These are phyloP conservation scores for Coreoperca whiteheadi DNA, from an alignment of 2,113 vertebrate genomes.

Conservation along the genomic window DNA sequence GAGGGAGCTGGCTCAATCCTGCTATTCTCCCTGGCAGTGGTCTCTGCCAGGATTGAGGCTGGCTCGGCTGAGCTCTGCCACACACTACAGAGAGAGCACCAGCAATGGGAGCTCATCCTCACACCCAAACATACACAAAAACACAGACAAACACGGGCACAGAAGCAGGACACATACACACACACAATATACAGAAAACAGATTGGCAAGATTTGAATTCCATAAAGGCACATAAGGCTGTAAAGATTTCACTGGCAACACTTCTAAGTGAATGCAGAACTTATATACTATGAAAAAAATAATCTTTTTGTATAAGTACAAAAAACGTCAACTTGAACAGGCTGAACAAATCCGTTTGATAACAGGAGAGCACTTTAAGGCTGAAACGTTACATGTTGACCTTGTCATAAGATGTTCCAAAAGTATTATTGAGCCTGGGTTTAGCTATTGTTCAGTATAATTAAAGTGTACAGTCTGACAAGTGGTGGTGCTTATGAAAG, in stretches of 20 bases:
- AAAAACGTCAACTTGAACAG: not conserved
- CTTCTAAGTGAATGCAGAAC: not conserved
- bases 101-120: constrained; percentile 40
- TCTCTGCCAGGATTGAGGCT: constrained; percentile 67
- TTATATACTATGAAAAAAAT: not conserved
- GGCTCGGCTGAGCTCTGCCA: constrained; percentile 62
- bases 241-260: not conserved
- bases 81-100: constrained; percentile 64
- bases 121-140: constrained; percentile 42
- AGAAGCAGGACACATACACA: constrained; percentile 23
- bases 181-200: constrained; percentile 16
- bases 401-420: constrained; percentile 44
- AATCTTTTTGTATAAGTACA: not conserved
- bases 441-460: constrained; percentile 42
- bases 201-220: constrained; percentile 25
- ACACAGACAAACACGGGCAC: constrained; percentile 52
- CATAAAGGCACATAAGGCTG: not conserved
- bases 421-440: constrained; percentile 46
- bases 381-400: constrained; percentile 23
- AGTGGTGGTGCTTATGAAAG: not conserved
- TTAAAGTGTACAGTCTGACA: constrained; percentile 45
- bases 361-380: constrained; percentile 3
- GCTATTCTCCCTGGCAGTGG: constrained; percentile 60
- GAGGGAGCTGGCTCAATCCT: constrained; percentile 67
- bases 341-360: not conserved